These are phyloP conservation scores for Prolemur simus DNA, from an alignment of 2,113 vertebrate genomes.

Conservation along the genomic window DNA sequence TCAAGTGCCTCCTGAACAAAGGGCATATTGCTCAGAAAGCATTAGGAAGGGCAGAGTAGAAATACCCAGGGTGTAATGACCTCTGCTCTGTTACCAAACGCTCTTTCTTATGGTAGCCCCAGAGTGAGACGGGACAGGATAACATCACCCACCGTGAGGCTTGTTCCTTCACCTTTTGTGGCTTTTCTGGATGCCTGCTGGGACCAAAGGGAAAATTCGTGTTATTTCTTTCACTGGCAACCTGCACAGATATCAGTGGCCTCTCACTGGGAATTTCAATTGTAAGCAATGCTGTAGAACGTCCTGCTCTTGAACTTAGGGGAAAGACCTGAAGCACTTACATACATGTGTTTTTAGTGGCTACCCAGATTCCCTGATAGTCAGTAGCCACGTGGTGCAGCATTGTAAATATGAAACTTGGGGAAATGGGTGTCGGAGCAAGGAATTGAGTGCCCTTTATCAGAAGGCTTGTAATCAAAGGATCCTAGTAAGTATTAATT, in stretches of 20 bases:
- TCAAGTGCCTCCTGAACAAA: background rate
- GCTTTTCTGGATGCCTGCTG: background rate
- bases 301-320: background rate
- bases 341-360: background rate
- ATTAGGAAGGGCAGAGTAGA: background rate
- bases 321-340: background rate
- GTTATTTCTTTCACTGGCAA: background rate
- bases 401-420: background rate
- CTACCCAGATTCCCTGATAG: background rate
- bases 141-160: background rate
- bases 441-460: background rate
- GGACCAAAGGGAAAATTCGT: background rate
- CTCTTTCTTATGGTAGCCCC: too few species aligned
- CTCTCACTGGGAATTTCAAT: background rate
- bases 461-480: background rate
- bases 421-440: background rate
- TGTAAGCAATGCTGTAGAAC: background rate
- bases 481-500: background rate
- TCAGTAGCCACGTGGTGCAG: background rate
- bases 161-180: background rate
- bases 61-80: background rate
- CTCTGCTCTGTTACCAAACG: background rate
- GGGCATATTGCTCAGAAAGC: background rate
- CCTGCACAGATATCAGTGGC: background rate
- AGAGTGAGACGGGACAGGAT: fast-evolving